Evolutionary conservation across 2,113 vertebrate species (phyloP), one percentile per base, ranked within the genome.

Genomic region (Rynchops niger): DNA sequence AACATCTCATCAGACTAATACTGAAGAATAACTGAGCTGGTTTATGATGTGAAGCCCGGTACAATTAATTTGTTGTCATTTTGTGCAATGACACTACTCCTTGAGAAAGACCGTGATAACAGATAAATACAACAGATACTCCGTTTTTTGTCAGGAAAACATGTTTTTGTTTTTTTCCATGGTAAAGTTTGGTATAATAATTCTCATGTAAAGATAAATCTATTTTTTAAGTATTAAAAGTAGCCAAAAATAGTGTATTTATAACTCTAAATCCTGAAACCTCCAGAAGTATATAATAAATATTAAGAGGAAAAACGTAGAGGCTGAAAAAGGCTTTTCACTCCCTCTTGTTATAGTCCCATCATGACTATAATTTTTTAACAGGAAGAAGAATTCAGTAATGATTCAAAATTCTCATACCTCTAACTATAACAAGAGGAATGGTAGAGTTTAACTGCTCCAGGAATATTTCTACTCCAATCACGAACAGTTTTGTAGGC

Each of bases 121-220:
- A 67, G 47, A 5, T 49, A 72, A 62, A 65, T 43, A 59, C 8
- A 85, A 29, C 3, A 43, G 5, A 45, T 25, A 19, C 3, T 61
- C 15, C 26, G 3, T 2, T 34, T 34, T 42, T 43, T 32, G 7
- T 32, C 23, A 74, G 11, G 5, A 74, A n/a, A 56, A 74, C 62
- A 22, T 13, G 9, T 0, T 59, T 67, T 11, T 15, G 0, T 16
- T 30, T 50, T 42, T 34, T n/a, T 34, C 25, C 15, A n/a, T 9
- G 9, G 3, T 18, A 13, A 2, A 56, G 18, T 10, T 58, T 56
- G 4, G 5, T 21, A n/a, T 6, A 81, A 14, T 42, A 63, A 77
- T 52, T 76, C 14, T 27, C 6, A 38, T 3, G 1, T 11, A 80
- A 73, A 83, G 12, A 67, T 5, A 50, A 91, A 65, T 1, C 1